Conservation (phyloP, 1,140 invertebrate genomes). For the Sitophilus oryzae region DNA sequence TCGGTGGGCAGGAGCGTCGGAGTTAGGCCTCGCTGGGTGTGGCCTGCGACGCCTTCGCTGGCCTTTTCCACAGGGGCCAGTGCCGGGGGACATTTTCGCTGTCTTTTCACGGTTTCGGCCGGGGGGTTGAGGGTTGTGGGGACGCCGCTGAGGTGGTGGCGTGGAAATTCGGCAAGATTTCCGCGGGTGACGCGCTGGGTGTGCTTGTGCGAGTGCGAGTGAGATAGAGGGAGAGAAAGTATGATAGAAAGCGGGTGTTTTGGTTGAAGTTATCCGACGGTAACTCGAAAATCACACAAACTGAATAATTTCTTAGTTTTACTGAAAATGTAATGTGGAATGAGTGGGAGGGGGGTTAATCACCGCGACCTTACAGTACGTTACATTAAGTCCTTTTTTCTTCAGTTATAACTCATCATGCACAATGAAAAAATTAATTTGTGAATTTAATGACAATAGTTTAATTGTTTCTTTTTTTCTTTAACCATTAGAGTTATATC, state of each 20-base stretch:
- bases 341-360: too few species aligned
- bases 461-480: too few species aligned
- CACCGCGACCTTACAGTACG: too few species aligned
- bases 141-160: constrained; percentile 11
- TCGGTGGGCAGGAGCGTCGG: constrained; percentile 39
- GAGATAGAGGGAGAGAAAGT: too few species aligned
- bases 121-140: background rate
- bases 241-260: background rate
- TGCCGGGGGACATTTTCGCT: constrained; percentile 31
- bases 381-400: too few species aligned
- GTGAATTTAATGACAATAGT: too few species aligned
- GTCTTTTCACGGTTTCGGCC: constrained; percentile 17
- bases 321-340: too few species aligned
- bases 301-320: too few species aligned
- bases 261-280: background rate
- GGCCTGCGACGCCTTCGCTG: constrained; percentile 34
- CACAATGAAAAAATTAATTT: too few species aligned
- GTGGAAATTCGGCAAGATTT: constrained; percentile 13
- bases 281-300: background rate
- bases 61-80: constrained; percentile 19
- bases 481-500: too few species aligned
- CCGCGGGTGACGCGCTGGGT: background rate
- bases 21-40: constrained; percentile 43
- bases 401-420: too few species aligned
- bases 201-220: background rate